Evolutionary conservation across 1,140 invertebrate genomes (phyloP), one percentile per base, ranked within the genome.

Genomic region (Adelges cooleyi): DNA sequence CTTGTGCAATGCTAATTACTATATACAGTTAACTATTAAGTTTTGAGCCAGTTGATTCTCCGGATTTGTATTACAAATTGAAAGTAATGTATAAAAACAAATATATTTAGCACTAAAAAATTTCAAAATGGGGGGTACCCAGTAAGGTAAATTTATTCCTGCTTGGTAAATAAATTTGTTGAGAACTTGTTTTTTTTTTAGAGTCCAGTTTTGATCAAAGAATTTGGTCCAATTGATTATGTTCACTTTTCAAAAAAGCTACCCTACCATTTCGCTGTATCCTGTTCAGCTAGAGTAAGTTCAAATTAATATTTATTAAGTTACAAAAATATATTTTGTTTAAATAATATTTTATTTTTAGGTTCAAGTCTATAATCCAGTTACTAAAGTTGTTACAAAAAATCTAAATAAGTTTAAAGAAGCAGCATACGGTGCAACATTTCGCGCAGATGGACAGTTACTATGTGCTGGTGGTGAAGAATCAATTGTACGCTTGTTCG

Each of bases 391-490:
- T 65, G 85, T 88, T 0, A 81, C 83, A 1, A 90, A 90, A 73
- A 93, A 89, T 74, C 80, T 95, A 8, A 91, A 86, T 67, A 82
- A 86, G 69, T 96, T 96, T 75, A 82, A 85, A 71, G 84, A 93
- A 74, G 81, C 81, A 52, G 92, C 91, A 1, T 92, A 90, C 76
- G 90, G 92, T 20, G 92, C 84, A 2, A 81, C 81, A 18, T 96
- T 93, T 74, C 81, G 92, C 23, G 80, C 80, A 66, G 93, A 97
- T 81, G 93, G 92, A 0, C 81, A 82, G 70, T 74, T 97, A 1
- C 70, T 98, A 22, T 86, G 85, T 69, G 87, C 87, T 46, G 94
- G 94, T 1, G 87, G 90, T 72, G 89, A 95, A 69, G 92, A 97
- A 75, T 81, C 83, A n/a, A 76, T 82, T 62, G 81, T 97, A 1